Evolutionary conservation across 1,140 invertebrate species (phyloP).

Genomic region (Bombus confusus): DNA sequence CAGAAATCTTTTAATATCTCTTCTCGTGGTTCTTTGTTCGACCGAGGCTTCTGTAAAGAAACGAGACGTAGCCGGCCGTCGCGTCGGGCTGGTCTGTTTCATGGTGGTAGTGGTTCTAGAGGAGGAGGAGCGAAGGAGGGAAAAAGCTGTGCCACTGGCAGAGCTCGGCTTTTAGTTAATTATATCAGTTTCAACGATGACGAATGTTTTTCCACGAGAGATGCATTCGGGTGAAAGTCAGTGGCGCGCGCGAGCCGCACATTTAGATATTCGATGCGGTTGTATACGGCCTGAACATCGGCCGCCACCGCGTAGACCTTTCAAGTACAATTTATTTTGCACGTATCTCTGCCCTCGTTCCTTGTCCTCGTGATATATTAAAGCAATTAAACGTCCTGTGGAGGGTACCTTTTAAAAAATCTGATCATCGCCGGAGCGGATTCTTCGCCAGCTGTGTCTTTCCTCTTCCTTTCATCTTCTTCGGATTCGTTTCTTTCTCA

Average conservation of each 20-base stretch:
- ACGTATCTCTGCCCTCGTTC: constrained; percentile 10
- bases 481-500: too few species aligned
- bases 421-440: not conserved
- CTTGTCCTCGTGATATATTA: not conserved
- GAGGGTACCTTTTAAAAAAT: not conserved
- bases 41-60: constrained; percentile 53
- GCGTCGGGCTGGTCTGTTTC: not conserved
- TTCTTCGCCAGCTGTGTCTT: not conserved
- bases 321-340: constrained; percentile 40
- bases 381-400: constrained; percentile 17
- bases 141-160: constrained; percentile 9
- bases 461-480: too few species aligned
- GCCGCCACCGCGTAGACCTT: not conserved
- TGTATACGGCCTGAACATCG: not conserved
- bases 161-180: constrained; percentile 68
- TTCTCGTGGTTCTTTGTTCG: constrained; percentile 57
- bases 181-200: constrained; percentile 62
- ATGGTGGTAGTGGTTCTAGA: not conserved
- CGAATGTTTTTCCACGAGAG: constrained; percentile 58
- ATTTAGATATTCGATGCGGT: constrained; percentile 33
- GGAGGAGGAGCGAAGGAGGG: constrained; percentile 31
- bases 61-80: constrained; percentile 29
- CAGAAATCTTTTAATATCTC: constrained; percentile 68
- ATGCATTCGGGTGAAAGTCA: constrained; percentile 34
- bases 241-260: not conserved